Evolutionary conservation across 2,113 vertebrate species (phyloP).

Genomic region (Diglossa brunneiventris): DNA sequence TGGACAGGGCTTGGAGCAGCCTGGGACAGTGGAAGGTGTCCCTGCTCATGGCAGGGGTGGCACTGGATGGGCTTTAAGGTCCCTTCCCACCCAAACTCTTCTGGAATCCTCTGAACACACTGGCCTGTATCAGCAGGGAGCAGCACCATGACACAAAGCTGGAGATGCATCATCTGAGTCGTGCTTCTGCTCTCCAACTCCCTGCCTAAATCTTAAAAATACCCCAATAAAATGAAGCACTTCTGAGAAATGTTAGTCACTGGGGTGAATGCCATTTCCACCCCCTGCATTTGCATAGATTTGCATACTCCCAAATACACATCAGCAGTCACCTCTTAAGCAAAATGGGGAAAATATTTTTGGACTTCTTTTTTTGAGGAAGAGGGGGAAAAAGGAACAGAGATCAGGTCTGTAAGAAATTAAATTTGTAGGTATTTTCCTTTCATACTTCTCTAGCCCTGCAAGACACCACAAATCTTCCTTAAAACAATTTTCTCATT

Average conservation of each 20-base stretch:
- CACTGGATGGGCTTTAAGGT: fast-evolving
- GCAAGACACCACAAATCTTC: neutral
- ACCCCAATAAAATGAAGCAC: neutral
- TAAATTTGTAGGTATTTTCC: neutral
- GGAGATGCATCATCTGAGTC: neutral
- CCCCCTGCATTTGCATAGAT: neutral
- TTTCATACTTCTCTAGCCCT: neutral
- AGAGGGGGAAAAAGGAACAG: neutral
- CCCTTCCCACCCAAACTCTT: neutral
- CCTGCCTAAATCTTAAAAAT: neutral
- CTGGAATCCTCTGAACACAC: neutral
- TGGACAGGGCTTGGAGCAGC: fast-evolving
- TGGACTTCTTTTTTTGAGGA: neutral
- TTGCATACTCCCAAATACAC: neutral
- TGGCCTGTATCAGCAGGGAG: neutral
- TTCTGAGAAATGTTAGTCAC: neutral
- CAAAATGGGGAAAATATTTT: neutral
- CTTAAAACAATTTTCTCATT: neutral
- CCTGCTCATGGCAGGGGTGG: neutral
- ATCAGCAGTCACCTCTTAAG: neutral
- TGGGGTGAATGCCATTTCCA: neutral
- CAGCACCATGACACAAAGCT: neutral
- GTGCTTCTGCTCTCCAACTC: neutral
- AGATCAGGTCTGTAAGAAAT: neutral
- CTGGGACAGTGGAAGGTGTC: fast-evolving